These are phyloP conservation scores for Eublepharis macularius DNA, from an alignment of 2,113 vertebrate genomes.

Conservation along the genomic window DNA sequence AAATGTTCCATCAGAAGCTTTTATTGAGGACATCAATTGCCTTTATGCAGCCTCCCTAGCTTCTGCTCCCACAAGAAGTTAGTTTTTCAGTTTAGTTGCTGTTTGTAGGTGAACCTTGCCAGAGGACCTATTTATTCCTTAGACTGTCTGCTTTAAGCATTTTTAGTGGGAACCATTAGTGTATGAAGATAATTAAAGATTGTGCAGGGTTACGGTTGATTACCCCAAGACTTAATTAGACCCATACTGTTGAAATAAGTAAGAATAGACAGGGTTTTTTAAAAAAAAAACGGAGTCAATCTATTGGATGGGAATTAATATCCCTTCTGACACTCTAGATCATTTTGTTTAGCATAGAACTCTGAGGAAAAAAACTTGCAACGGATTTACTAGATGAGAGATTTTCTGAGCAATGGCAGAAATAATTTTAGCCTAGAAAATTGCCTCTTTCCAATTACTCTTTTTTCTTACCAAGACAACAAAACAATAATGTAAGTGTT, in stretches of 20 bases:
- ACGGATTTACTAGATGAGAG: slow-evolving; percentile 34
- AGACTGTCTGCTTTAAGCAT: slow-evolving; percentile 29
- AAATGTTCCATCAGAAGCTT: background rate
- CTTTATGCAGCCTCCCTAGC: background rate
- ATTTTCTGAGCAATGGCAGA: slow-evolving; percentile 48
- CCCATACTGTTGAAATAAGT: slow-evolving; percentile 35
- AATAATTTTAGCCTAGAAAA: slow-evolving; percentile 64
- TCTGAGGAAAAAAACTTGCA: slow-evolving; percentile 30
- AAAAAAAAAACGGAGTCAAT: background rate
- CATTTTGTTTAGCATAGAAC: slow-evolving; percentile 52
- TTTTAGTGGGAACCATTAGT: slow-evolving; percentile 33
- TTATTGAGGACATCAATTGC: fast-evolving
- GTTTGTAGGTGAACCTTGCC: slow-evolving; percentile 18
- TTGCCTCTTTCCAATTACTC: slow-evolving; percentile 41
- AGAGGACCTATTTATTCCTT: slow-evolving; percentile 32
- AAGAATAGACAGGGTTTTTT: slow-evolving; percentile 17
- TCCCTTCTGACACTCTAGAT: slow-evolving; percentile 52
- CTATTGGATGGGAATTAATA: slow-evolving; percentile 2
- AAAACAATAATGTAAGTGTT: slow-evolving; percentile 68
- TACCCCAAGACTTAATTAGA: slow-evolving; percentile 48
- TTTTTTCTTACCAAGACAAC: slow-evolving; percentile 54
- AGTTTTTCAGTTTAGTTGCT: background rate
- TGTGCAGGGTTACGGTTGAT: background rate
- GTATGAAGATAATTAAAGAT: slow-evolving; percentile 51
- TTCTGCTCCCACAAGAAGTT: background rate